Base-by-base conservation (phyloP, 2,888 invertebrate genomes). In the Resseliella maxima region DNA sequence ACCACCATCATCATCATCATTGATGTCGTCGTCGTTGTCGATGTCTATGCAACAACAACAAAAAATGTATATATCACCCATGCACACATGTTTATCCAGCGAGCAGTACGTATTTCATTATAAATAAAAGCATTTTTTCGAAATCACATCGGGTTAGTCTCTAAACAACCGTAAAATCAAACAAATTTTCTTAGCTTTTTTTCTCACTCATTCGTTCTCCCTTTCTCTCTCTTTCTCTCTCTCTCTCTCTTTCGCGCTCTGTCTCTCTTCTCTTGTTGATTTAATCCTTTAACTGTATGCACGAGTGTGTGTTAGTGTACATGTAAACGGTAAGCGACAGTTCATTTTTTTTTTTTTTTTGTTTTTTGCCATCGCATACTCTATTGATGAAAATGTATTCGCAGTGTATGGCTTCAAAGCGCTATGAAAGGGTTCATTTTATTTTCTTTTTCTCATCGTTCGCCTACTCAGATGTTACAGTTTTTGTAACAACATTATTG, bases 131-230 rank as follows among this genome's bases (percentile, higher is more conserved):
- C 86, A 72, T 72, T 54, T 81, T n/a, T 86, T 81, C 81, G 45
- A 86, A 86, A 86, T 86, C 83, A 86, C 86, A 83, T 83, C 83
- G 54, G 35, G 81, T 86, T 86, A 81, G 85, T 85, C 85, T 85
- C 85, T 86, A 86, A 86, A 86, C 36, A 86, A 86, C 86, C 86
- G 86, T 86, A 85, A 86, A 86, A 86, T 86, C 86, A 86, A 86
- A 86, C 86, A 86, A 50, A 86, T 41, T 85, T 86, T 85, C 41
- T 54, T 83, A 38, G 83, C n/a, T 83, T 38, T 36, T 83, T n/a
- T n/a, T 38, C n/a, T 83, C 41, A 8, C 41, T 5, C 41, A 41
- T 12, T 41, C 41, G 12, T 12, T 41, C 12, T 8, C 41, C 5
- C n/a, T 3, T 24, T 59, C 59, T 59, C 59, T 8, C 81, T 36